Percentiles rank a stretch among this genome's conserved stretches.
These are phyloP conservation scores for Tupaia chinensis DNA, from an alignment of 2,113 vertebrate species.

Conservation along the genomic window DNA sequence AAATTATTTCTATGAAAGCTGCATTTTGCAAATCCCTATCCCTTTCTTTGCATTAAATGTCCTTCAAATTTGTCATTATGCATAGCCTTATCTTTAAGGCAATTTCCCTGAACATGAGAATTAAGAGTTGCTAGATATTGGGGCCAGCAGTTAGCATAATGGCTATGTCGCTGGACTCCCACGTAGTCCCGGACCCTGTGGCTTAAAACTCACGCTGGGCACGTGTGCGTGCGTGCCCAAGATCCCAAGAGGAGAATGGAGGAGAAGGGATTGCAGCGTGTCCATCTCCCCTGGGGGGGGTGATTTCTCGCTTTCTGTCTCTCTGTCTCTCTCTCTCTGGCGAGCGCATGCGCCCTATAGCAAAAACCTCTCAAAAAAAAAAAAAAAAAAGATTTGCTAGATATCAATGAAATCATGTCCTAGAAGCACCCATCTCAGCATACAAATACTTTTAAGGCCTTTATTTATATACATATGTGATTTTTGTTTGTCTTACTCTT, in stretches of 20 bases:
- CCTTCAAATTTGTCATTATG: conserved; percentile 19
- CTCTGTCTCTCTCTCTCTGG: too few relatives aligned
- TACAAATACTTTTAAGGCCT: conserved; percentile 10
- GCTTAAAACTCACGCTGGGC: too few relatives aligned
- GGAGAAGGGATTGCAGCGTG: too few relatives aligned
- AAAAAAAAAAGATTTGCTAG: background rate
- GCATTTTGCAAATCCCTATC: conserved; percentile 36
- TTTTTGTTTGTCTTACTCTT: conserved; percentile 22
- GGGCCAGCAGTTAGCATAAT: too few relatives aligned
- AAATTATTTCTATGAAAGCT: conserved; percentile 50
- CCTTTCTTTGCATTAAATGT: background rate
- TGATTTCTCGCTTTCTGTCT: too few relatives aligned
- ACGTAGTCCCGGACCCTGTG: too few relatives aligned
- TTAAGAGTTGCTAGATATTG: conserved; percentile 33
- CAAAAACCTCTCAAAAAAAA: too few relatives aligned
- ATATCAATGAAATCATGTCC: conserved; percentile 31
- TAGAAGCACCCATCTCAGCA: conserved; percentile 28
- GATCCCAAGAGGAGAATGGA: too few relatives aligned
- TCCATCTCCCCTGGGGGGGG: too few relatives aligned
- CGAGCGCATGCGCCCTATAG: too few relatives aligned
- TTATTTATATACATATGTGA: background rate
- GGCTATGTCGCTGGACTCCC: too few relatives aligned
- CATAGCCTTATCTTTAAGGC: conserved; percentile 5
- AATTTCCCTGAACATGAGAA: conserved; percentile 40
- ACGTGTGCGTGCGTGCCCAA: too few relatives aligned